Conservation (phyloP, 92 coral and sea anemone genomes). For the Porites rus region DNA sequence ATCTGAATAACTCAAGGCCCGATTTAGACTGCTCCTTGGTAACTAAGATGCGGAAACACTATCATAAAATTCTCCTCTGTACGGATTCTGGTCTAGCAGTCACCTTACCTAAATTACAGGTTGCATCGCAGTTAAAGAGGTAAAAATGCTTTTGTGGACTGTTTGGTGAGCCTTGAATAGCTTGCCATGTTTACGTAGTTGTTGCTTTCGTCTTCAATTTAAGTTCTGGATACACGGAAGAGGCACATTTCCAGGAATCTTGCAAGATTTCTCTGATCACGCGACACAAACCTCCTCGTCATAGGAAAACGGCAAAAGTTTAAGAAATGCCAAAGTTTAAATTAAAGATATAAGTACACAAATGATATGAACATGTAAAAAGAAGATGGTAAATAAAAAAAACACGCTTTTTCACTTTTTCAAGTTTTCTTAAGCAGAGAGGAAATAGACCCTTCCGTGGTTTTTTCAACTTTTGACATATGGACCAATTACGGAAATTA, state of each 20-base stretch:
- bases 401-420: no score
- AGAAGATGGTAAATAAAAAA: no score
- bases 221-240: constrained; percentile 6
- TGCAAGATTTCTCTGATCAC: not conserved
- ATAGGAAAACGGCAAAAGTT: not conserved
- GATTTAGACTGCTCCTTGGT: no score
- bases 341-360: no score
- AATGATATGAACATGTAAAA: no score
- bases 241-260: not conserved
- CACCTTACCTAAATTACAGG: constrained; percentile 54
- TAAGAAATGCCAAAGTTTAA: not conserved
- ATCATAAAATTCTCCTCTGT: no score
- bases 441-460: no score
- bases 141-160: not conserved
- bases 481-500: no score
- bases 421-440: no score
- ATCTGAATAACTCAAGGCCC: no score
- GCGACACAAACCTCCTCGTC: not conserved
- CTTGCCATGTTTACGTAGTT: constrained; percentile 3
- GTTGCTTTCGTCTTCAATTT: not conserved
- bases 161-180: not conserved
- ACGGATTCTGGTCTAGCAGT: not conserved
- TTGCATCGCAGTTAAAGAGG: constrained; percentile 74
- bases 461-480: no score
- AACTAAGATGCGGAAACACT: no score